Conservation (phyloP, 2,113 vertebrate species). For the Dasypus novemcinctus region DNA sequence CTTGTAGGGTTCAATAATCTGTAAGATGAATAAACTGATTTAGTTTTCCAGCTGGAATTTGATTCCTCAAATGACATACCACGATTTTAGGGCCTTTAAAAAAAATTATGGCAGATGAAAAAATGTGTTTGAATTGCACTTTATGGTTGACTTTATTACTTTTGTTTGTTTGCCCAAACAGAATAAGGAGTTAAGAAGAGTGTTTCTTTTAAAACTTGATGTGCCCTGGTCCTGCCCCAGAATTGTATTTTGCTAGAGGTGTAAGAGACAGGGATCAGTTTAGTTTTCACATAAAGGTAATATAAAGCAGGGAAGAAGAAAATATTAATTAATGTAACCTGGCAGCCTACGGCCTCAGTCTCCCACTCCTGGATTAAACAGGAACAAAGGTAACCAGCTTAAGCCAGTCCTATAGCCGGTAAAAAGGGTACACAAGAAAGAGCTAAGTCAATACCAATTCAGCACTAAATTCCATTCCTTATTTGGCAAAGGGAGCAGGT, state of each 20-base stretch:
- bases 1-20: not conserved
- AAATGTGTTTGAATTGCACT: not conserved
- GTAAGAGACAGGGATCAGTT: too few relatives aligned
- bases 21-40: not conserved
- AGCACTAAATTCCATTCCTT: too few relatives aligned
- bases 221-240: not conserved
- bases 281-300: too few relatives aligned
- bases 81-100: not conserved
- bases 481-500: too few relatives aligned
- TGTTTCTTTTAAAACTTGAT: not conserved
- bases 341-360: too few relatives aligned
- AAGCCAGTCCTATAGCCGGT: too few relatives aligned
- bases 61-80: not conserved
- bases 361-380: too few relatives aligned
- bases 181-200: not conserved
- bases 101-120: not conserved
- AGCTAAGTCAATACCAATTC: too few relatives aligned
- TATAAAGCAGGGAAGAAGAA: too few relatives aligned
- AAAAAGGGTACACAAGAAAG: too few relatives aligned
- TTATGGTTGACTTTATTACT: not conserved
- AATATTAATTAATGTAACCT: too few relatives aligned
- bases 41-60: not conserved
- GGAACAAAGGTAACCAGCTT: too few relatives aligned
- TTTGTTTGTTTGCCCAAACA: conserved; percentile 24
- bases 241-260: conserved; percentile 34